phyloP scores from a whole-genome alignment of 2,888 invertebrate species.

The Drosophila cognata region DNA sequence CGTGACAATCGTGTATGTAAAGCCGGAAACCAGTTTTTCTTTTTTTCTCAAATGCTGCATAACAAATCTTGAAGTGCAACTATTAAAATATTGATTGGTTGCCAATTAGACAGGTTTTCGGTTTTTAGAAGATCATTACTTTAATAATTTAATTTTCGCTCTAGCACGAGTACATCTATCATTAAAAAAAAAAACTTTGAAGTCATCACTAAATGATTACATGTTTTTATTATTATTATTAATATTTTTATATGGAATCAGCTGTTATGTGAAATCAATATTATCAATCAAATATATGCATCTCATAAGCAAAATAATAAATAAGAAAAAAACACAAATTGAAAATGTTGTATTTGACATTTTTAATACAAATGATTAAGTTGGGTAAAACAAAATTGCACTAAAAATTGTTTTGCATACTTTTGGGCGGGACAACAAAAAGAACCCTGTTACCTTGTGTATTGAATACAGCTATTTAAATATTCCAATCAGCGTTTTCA shows the following conservation, averaged over 20 bases:
- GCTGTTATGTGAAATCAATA: background rate
- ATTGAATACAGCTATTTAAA: background rate
- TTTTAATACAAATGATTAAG: background rate
- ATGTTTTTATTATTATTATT: background rate
- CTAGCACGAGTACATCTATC: background rate
- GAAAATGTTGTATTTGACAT: background rate
- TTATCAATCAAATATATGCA: background rate
- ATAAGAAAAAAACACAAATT: background rate
- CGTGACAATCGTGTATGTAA: slow-evolving; percentile 20
- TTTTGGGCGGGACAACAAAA: slow-evolving; percentile 3
- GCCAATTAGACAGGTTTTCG: background rate
- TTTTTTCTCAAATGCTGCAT: background rate
- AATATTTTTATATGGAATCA: background rate
- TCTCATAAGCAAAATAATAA: background rate
- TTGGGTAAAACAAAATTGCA: background rate
- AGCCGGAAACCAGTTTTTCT: slow-evolving; percentile 49
- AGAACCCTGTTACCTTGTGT: background rate
- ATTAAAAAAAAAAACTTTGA: background rate
- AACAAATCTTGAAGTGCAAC: slow-evolving; percentile 7
- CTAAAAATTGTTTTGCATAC: slow-evolving; percentile 3
- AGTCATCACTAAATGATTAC: background rate
- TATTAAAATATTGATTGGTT: background rate
- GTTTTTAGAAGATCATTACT: background rate
- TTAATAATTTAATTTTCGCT: background rate
- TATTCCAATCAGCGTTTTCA: background rate